These are phyloP conservation scores for Lophius americanus DNA, from an alignment of 2,797 vertebrate genomes.

Conservation along the genomic window DNA sequence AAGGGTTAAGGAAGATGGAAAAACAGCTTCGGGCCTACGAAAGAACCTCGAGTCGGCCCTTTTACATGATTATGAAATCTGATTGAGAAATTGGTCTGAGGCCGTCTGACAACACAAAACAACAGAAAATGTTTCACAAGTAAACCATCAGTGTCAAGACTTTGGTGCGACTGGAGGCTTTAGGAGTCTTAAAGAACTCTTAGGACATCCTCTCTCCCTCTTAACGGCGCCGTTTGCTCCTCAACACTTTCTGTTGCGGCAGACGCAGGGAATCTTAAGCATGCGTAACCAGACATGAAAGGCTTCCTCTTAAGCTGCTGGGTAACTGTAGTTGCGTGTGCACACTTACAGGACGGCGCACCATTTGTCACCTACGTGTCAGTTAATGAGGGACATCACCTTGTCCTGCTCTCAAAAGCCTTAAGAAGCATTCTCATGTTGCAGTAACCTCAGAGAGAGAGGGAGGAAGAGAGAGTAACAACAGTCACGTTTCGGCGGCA, in stretches of 20 bases:
- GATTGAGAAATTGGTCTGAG: too few species aligned
- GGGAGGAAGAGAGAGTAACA: conserved; percentile 36
- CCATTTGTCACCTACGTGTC: conserved; percentile 66
- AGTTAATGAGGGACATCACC: conserved; percentile 53
- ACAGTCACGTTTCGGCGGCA: conserved; percentile 37
- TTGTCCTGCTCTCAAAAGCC: conserved; percentile 44
- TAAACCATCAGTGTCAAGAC: conserved; percentile 16
- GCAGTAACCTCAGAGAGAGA: conserved; percentile 45
- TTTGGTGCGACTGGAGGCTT: conserved; percentile 24
- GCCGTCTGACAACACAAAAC: conserved; percentile 1
- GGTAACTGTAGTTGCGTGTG: conserved; percentile 46
- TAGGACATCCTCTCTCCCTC: conserved; percentile 19
- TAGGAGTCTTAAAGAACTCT: conserved; percentile 24
- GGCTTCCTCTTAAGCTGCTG: conserved; percentile 30
- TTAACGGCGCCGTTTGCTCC: conserved; percentile 11
- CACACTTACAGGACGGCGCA: conserved; percentile 46
- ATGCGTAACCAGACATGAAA: conserved; percentile 27
- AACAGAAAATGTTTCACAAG: conserved; percentile 19
- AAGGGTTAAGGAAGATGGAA: too few species aligned
- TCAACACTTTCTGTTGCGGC: conserved; percentile 11
- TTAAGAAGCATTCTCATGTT: conserved; percentile 68
- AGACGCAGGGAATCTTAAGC: conserved; percentile 35
- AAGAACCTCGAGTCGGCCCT: too few species aligned
- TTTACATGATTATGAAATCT: too few species aligned
- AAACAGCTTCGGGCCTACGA: too few species aligned